These are phyloP conservation scores for Platysternon megacephalum DNA, from an alignment of 2,113 vertebrate species.

Conservation along the genomic window DNA sequence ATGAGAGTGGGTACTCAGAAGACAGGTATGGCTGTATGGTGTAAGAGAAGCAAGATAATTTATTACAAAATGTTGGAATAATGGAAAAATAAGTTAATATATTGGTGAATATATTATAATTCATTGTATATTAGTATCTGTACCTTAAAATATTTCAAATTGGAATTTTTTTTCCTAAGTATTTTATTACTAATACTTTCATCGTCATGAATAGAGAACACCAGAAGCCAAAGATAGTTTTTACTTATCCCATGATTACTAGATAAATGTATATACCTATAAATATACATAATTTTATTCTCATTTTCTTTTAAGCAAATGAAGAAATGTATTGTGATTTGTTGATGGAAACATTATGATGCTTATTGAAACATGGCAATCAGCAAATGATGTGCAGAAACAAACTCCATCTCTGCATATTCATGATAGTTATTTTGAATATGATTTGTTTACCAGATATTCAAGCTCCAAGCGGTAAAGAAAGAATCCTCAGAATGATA, in stretches of 20 bases:
- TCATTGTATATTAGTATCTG: background rate
- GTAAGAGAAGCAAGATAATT: no score
- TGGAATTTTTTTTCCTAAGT: background rate
- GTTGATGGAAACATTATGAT: background rate
- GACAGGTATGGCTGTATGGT: no score
- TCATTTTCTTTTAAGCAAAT: conserved; percentile 21
- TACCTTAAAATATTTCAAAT: background rate
- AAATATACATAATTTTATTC: background rate
- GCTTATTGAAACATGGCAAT: background rate
- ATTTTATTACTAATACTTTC: background rate
- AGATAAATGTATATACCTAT: background rate
- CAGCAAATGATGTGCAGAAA: background rate
- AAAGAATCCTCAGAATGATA: background rate
- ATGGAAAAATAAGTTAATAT: fast-evolving
- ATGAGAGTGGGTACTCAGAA: no score
- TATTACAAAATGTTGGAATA: background rate
- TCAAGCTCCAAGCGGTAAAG: background rate
- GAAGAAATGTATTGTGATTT: background rate
- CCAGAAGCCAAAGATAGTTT: background rate
- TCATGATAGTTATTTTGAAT: background rate
- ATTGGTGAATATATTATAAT: background rate
- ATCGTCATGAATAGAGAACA: background rate
- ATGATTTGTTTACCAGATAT: background rate
- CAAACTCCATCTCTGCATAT: background rate
- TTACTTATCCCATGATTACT: background rate